Evolutionary conservation across 2,113 vertebrate genomes (phyloP).

Genomic region (Ailuropoda melanoleuca): DNA sequence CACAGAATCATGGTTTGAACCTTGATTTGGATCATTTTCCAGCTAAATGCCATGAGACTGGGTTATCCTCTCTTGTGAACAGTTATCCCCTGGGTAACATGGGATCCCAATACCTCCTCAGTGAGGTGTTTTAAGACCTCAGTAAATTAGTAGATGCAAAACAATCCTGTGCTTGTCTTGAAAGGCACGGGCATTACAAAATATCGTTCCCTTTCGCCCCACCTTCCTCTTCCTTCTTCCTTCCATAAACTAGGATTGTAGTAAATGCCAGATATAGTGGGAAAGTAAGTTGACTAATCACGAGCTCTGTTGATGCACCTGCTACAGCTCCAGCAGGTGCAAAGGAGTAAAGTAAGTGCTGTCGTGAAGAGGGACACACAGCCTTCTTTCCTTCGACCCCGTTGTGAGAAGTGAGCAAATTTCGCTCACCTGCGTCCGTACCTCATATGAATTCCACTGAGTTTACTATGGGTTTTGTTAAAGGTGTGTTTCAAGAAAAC

Average conservation of each 20-base stretch:
- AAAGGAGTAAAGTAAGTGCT: too few species aligned
- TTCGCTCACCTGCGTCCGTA: too few species aligned
- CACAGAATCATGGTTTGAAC: neutral
- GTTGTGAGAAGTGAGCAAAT: too few species aligned
- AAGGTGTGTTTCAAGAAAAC: neutral
- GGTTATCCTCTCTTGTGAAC: neutral
- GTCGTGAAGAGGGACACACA: too few species aligned
- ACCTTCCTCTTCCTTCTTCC: neutral
- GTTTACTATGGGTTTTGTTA: neutral
- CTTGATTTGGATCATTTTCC: neutral
- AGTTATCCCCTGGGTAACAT: neutral
- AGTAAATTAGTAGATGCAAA: neutral
- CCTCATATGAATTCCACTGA: too few species aligned
- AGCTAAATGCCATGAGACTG: neutral
- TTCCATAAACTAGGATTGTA: neutral
- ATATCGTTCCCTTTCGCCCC: neutral
- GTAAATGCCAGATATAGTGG: neutral
- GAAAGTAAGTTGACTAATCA: neutral
- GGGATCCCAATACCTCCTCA: neutral
- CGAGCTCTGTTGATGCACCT: too few species aligned
- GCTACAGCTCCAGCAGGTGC: too few species aligned
- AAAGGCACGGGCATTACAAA: neutral
- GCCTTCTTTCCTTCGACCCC: too few species aligned
- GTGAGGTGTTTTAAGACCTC: neutral
- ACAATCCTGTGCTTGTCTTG: neutral